These are phyloP conservation scores for Lepidocyrtinus sp. DNA, from an alignment of 2,888 invertebrate genomes.

Conservation along the genomic window DNA sequence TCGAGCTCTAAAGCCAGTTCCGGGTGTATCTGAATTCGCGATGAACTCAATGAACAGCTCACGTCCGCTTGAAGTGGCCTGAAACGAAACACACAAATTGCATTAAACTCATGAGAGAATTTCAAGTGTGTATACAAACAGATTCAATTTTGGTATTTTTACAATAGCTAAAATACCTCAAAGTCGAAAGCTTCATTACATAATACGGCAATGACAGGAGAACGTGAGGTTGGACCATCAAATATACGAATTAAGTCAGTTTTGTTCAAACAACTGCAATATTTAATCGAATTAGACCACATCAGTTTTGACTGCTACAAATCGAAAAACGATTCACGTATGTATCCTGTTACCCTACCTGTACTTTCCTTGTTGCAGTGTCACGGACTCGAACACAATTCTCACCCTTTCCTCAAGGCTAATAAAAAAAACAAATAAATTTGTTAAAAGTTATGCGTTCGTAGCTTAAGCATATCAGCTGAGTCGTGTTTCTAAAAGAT, in stretches of 20 bases:
- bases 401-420: conserved; percentile 79
- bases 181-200: conserved; percentile 86
- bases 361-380: conserved; percentile 83
- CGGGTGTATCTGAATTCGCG: conserved; percentile 85
- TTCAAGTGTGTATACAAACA: not conserved
- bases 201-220: conserved; percentile 85
- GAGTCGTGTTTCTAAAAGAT: too few species aligned
- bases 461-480: too few species aligned
- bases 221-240: conserved; percentile 83
- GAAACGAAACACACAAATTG: conserved; percentile 13
- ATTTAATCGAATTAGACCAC: conserved; percentile 12
- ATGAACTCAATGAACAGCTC: conserved; percentile 88
- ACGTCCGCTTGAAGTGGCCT: conserved; percentile 82
- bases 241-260: conserved; percentile 89
- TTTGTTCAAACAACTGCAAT: conserved; percentile 84
- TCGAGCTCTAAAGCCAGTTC: conserved; percentile 83
- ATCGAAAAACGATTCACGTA: not conserved
- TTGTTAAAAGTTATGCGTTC: not conserved
- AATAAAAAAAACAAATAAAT: conserved; percentile 73
- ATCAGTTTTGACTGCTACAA: not conserved
- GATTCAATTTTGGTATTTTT: too few species aligned
- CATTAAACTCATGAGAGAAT: not conserved
- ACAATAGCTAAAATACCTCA: conserved; percentile 77
- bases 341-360: conserved; percentile 79
- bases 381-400: conserved; percentile 86